These are phyloP conservation scores for Bombus impatiens DNA, from an alignment of 1,140 invertebrate species.

Conservation along the genomic window DNA sequence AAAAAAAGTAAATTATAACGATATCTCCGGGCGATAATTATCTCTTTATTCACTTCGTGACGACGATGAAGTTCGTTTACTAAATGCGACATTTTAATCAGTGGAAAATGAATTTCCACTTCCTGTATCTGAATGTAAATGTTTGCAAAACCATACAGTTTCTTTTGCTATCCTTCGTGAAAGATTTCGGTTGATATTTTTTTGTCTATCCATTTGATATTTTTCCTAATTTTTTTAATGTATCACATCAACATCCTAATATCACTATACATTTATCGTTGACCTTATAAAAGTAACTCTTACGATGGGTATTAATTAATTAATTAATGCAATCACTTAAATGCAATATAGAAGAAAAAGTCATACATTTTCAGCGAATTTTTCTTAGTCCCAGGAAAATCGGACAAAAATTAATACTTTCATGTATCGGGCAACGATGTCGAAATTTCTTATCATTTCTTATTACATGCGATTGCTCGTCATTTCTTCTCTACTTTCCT, in stretches of 20 bases:
- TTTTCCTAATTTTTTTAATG: neutral
- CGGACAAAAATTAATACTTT: too few relatives aligned
- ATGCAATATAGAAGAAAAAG: too few relatives aligned
- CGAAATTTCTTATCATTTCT: too few relatives aligned
- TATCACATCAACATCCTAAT: fast-evolving
- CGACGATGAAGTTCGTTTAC: slow-evolving; percentile 1
- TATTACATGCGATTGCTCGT: too few relatives aligned
- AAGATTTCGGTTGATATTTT: neutral
- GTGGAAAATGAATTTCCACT: neutral
- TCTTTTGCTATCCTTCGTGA: neutral
- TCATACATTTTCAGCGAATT: too few relatives aligned
- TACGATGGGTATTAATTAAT: neutral
- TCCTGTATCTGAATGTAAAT: neutral
- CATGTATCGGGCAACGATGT: too few relatives aligned
- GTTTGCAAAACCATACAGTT: neutral
- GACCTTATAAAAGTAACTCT: neutral
- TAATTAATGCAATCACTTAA: neutral
- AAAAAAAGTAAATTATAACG: neutral
- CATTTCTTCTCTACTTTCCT: too few relatives aligned
- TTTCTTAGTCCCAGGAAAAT: too few relatives aligned
- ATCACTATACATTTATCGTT: too few relatives aligned
- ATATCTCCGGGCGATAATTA: slow-evolving; percentile 13
- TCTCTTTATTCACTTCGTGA: neutral
- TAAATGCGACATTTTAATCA: slow-evolving; percentile 18
- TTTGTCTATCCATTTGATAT: neutral